phyloP scores from a whole-genome alignment of 2,888 invertebrate genomes.

The Drosophila nr. medialis region DNA sequence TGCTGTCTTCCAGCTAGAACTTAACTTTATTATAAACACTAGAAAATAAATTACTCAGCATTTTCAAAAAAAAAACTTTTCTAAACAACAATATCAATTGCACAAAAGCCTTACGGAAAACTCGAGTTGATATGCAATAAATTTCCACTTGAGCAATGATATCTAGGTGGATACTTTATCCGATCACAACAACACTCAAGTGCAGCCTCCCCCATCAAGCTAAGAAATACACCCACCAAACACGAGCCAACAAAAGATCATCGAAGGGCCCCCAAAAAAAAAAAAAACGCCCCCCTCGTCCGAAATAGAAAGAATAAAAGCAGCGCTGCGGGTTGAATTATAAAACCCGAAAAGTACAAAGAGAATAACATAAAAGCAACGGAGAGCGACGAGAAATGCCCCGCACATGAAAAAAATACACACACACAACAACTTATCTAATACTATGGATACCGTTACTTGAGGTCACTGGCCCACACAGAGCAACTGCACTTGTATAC shows the following conservation, averaged over 20 bases:
- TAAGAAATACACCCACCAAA: background rate
- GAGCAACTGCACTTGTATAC: constrained; percentile 63
- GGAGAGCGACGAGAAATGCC: constrained; percentile 30
- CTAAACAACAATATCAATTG: constrained; percentile 8
- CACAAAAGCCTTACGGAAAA: background rate
- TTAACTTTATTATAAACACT: background rate
- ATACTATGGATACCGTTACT: constrained; percentile 82
- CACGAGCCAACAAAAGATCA: constrained; percentile 25
- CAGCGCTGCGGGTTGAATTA: constrained; percentile 38
- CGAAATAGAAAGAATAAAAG: constrained; percentile 15
- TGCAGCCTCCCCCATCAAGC: background rate
- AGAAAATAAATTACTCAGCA: constrained; percentile 10
- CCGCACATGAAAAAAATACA: constrained; percentile 31
- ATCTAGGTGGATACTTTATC: constrained; percentile 14
- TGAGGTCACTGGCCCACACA: constrained; percentile 77
- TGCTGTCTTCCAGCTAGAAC: background rate
- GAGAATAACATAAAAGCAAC: constrained; percentile 19
- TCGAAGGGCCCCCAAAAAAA: constrained; percentile 6
- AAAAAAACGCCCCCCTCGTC: constrained; percentile 21
- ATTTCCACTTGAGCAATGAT: constrained; percentile 35
- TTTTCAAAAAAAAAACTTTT: background rate
- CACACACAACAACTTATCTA: constrained; percentile 63
- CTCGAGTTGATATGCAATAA: constrained; percentile 34
- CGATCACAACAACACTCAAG: constrained; percentile 44
- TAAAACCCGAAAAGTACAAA: constrained; percentile 19